Percentiles rank a stretch among this genome's conserved stretches.
These are phyloP conservation scores for Anagrus nilaparvatae DNA, from an alignment of 1,140 invertebrate species.

Conservation along the genomic window DNA sequence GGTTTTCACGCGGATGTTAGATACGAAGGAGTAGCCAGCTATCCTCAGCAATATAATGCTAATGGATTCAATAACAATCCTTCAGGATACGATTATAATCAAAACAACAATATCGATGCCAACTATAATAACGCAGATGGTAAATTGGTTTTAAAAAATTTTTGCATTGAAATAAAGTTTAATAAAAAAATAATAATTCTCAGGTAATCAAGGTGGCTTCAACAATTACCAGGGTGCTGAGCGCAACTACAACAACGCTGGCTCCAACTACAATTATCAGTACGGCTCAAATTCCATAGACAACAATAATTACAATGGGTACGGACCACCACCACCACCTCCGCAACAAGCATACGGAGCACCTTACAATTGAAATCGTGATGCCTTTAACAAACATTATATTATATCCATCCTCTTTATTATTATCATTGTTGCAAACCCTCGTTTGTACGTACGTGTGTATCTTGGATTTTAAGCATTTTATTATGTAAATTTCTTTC, in stretches of 20 bases:
- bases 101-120: slow-evolving; percentile 18
- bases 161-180: too few relatives aligned
- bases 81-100: slow-evolving; percentile 22
- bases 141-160: too few relatives aligned
- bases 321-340: not conserved
- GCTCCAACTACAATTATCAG: slow-evolving; percentile 39
- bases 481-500: too few relatives aligned
- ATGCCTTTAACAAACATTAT: too few relatives aligned
- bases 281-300: slow-evolving; percentile 42
- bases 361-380: slow-evolving; percentile 44
- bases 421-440: too few relatives aligned
- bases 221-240: slow-evolving; percentile 26
- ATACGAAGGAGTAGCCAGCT: slow-evolving; percentile 61
- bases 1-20: slow-evolving; percentile 72
- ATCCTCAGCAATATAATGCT: slow-evolving; percentile 45
- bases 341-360: slow-evolving; percentile 44
- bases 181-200: too few relatives aligned
- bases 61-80: slow-evolving; percentile 21
- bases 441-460: too few relatives aligned
- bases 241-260: slow-evolving; percentile 31
- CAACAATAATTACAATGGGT: slow-evolving; percentile 35
- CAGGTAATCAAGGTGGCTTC: slow-evolving; percentile 27
- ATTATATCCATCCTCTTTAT: too few relatives aligned
- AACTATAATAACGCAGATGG: slow-evolving; percentile 19
- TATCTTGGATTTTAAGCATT: too few relatives aligned